Percentiles rank a stretch among this genome's conserved stretches.
These are phyloP conservation scores for Lytechinus variegatus DNA, from an alignment of 35 echinoderm and acorn worm species.

Conservation along the genomic window DNA sequence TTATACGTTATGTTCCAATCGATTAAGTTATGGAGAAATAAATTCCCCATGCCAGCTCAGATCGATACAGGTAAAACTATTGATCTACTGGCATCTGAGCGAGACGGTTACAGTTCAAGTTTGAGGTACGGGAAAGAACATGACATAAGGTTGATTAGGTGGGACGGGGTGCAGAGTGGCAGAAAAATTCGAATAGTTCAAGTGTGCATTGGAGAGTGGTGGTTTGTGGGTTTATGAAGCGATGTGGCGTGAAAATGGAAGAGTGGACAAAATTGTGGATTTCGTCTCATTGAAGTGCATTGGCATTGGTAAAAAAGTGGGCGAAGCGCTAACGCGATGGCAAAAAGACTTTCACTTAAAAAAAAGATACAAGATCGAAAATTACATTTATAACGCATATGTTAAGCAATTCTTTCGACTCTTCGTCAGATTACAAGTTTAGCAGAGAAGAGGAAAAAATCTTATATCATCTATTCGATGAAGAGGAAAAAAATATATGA, in stretches of 20 bases:
- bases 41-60: neutral
- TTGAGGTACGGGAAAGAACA: neutral
- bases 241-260: neutral
- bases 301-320: too few species aligned
- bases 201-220: neutral
- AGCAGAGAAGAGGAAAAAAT: too few species aligned
- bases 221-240: neutral
- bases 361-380: too few species aligned
- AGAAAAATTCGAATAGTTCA: neutral
- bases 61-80: neutral
- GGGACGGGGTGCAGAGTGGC: neutral
- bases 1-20: neutral
- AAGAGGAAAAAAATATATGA: too few species aligned
- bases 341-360: too few species aligned
- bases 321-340: too few species aligned
- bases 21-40: neutral
- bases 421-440: too few species aligned
- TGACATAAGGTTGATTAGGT: neutral
- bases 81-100: neutral
- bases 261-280: neutral
- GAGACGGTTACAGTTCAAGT: neutral
- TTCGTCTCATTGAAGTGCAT: too few species aligned
- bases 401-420: too few species aligned
- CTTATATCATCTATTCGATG: too few species aligned
- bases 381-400: too few species aligned